phyloP scores from a whole-genome alignment of 2,113 vertebrate genomes.

The Callipepla squamata region DNA sequence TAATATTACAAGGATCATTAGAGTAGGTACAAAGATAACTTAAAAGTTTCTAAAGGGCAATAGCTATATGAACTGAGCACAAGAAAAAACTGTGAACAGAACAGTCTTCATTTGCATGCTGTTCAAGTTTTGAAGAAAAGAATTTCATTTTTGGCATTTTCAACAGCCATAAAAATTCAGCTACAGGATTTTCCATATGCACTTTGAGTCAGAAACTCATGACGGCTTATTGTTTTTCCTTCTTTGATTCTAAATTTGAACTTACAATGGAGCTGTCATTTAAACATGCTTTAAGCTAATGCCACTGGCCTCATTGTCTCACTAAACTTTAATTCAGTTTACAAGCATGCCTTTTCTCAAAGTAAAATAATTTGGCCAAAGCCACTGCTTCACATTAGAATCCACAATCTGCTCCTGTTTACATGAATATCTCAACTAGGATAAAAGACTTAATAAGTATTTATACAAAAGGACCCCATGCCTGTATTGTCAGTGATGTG shows the following conservation, averaged over 20 bases:
- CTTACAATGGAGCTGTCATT: neutral
- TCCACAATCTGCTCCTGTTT: neutral
- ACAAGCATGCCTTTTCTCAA: neutral
- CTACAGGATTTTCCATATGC: neutral
- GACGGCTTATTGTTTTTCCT: neutral
- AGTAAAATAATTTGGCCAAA: neutral
- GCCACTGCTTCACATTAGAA: neutral
- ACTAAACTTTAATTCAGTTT: neutral
- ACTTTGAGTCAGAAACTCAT: neutral
- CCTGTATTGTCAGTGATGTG: neutral
- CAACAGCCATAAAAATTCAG: neutral
- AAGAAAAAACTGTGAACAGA: neutral
- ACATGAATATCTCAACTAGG: neutral
- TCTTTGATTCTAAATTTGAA: neutral
- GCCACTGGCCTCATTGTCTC: neutral
- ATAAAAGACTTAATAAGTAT: neutral
- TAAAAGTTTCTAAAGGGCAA: conserved; percentile 5
- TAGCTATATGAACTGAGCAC: neutral
- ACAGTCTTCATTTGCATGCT: neutral
- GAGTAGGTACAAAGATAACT: neutral
- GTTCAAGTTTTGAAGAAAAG: neutral
- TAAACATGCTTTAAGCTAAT: neutral
- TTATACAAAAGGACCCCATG: neutral
- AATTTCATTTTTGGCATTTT: neutral
- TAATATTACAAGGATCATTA: neutral